phyloP scores from a whole-genome alignment of 2,113 vertebrate species.

The Hydropotes inermis region DNA sequence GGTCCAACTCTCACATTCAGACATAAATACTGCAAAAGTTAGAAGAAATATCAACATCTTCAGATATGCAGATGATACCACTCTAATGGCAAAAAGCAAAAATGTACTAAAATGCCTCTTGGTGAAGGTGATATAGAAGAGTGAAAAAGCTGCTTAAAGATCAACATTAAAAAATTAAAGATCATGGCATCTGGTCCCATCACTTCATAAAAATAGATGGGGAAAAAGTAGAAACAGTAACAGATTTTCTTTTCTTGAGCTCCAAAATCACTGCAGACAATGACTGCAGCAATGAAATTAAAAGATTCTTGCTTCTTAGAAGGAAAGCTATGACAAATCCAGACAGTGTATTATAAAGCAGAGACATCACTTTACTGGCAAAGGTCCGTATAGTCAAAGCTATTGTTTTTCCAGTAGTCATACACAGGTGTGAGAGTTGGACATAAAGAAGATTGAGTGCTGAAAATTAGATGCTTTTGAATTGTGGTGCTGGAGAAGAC shows the following conservation, averaged over 20 bases:
- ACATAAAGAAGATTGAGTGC: neutral
- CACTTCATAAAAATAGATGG: neutral
- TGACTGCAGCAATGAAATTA: neutral
- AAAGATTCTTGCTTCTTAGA: neutral
- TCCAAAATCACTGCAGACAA: neutral
- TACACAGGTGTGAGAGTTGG: neutral
- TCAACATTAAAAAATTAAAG: neutral
- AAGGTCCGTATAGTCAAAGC: neutral
- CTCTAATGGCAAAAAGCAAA: neutral
- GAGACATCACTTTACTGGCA: neutral
- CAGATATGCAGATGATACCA: neutral
- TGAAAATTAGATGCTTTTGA: neutral
- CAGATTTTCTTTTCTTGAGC: neutral
- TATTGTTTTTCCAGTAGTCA: neutral
- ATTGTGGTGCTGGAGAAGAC: neutral
- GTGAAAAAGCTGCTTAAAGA: neutral
- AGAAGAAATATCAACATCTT: neutral
- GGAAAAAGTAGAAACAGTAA: neutral
- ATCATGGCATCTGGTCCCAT: neutral
- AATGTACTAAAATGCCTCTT: neutral
- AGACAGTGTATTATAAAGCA: neutral
- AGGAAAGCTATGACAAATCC: neutral
- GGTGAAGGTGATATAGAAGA: neutral
- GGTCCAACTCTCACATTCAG: neutral
- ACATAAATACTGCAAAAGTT: neutral